Evolutionary conservation across 2,888 invertebrate species (phyloP), one percentile per base, ranked within the genome.

Genomic region (Melitaea athalia): DNA sequence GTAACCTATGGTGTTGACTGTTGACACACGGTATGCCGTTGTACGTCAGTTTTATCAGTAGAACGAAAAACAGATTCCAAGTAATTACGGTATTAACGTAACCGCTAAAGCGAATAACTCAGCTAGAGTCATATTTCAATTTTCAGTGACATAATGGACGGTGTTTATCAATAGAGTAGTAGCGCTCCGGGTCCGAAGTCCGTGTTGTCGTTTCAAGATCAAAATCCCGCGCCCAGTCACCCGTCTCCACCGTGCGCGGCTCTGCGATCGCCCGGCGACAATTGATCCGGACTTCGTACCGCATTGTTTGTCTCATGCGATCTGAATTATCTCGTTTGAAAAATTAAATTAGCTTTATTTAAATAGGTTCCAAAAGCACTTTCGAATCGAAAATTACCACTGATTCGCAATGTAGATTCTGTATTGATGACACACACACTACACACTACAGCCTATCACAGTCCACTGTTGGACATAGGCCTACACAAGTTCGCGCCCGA

Each of bases 181-280:
- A 65, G 31, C 49, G 50, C 52, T 59, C n/a, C 59, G 59, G 68
- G 68, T 70, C 38, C 68, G 67, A 73, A 72, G 73, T 73, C 67
- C 72, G 45, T 73, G 71, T 71, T 73, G 71, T 67, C 69, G 53
- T 73, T 71, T 72, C 69, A 73, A 72, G 69, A 72, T 68, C 71
- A 63, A 64, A n/a, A 55, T 64, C 66, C 69, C 31, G 52, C 42
- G 63, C 64, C 47, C n/a, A 59, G 60, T 59, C 69, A 67, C 53
- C 63, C 47, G 55, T 31, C 31, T 60, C 66, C 33, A 59, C 64
- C 64, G 52, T 66, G 69, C 72, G 67, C 59, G 59, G 57, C 61
- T 59, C 47, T 66, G 69, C 72, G 67, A 53, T 53, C 53, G 69
- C 67, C 59, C 62, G 15, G 42, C 62, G 53, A 67, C 71, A 69